Evolutionary conservation across 2,888 invertebrate genomes (phyloP).

Genomic region (Elaeidobius kamerunicus): DNA sequence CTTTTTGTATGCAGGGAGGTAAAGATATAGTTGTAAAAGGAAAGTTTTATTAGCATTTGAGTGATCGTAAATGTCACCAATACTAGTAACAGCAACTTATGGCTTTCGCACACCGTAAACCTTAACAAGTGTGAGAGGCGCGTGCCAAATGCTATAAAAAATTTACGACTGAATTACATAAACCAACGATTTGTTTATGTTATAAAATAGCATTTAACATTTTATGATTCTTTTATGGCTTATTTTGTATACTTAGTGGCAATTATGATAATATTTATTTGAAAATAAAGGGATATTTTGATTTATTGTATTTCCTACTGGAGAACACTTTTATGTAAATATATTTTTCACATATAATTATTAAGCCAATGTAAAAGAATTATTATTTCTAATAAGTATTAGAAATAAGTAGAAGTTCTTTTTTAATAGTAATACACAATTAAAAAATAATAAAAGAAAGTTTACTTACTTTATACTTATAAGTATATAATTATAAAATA

Average conservation of each 20-base stretch:
- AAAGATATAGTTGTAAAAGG: constrained; percentile 51
- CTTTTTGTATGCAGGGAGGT: constrained; percentile 42
- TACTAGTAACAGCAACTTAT: constrained; percentile 41
- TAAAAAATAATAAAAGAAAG: no score
- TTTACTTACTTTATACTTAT: neutral
- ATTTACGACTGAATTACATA: constrained; percentile 41
- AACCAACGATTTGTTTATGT: constrained; percentile 42
- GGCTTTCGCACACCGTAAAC: constrained; percentile 43
- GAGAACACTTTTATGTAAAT: no score
- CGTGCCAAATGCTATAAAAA: constrained; percentile 43
- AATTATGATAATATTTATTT: constrained; percentile 24
- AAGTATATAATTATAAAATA: neutral
- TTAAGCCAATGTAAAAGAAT: no score
- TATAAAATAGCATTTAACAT: constrained; percentile 37
- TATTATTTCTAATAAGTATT: no score
- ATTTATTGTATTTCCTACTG: no score
- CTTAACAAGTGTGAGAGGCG: constrained; percentile 36
- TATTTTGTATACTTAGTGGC: constrained; percentile 14
- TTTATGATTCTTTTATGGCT: constrained; percentile 33
- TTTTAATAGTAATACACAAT: no score
- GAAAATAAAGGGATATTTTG: no score
- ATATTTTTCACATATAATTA: no score
- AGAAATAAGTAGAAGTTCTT: no score
- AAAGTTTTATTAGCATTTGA: constrained; percentile 59
- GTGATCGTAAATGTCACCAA: constrained; percentile 57